phyloP scores from a whole-genome alignment of 2,888 invertebrate genomes.

The Lithophane socia region DNA sequence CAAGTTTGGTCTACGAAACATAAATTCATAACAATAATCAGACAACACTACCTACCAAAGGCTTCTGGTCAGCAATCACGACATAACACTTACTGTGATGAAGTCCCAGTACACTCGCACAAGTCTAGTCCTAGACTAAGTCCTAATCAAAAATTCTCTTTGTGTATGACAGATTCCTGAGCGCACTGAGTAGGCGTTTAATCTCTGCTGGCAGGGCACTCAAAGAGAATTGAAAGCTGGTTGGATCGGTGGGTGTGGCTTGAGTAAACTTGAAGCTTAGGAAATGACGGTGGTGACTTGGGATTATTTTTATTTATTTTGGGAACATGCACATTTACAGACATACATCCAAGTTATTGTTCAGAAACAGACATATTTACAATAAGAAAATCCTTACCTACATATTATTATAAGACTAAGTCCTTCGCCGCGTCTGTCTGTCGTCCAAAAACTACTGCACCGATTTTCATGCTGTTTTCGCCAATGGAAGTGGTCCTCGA shows the following conservation, averaged over 20 bases:
- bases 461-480: too few relatives aligned
- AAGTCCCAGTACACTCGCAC: conserved; percentile 5
- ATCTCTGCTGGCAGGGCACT: conserved; percentile 36
- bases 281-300: background rate
- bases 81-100: conserved; percentile 12
- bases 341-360: background rate
- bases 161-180: conserved; percentile 41
- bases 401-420: too few relatives aligned
- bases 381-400: too few relatives aligned
- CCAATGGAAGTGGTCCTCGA: too few relatives aligned
- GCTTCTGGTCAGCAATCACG: conserved; percentile 4
- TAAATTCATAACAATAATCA: conserved; percentile 8
- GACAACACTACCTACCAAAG: background rate
- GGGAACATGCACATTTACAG: background rate
- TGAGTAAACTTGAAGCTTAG: conserved; percentile 11
- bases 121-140: conserved; percentile 10
- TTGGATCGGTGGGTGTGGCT: conserved; percentile 7
- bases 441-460: too few relatives aligned
- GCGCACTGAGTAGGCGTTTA: conserved; percentile 37
- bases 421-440: too few relatives aligned
- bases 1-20: background rate
- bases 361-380: background rate
- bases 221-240: conserved; percentile 58
- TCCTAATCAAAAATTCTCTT: conserved; percentile 55
- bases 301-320: background rate